Conservation (phyloP, 2,113 vertebrate species). For the Sisor rabdophorus region DNA sequence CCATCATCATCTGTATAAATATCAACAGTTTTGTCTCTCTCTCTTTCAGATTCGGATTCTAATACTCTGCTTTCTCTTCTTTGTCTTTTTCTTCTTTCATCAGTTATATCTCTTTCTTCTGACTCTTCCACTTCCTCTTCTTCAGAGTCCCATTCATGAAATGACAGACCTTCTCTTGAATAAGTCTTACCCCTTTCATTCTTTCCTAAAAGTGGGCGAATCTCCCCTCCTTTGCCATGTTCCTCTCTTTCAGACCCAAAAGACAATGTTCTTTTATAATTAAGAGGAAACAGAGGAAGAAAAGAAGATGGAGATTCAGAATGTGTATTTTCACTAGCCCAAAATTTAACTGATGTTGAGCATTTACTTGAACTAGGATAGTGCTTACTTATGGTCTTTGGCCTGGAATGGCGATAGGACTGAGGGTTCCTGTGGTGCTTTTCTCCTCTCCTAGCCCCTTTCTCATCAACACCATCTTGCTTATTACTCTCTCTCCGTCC, state of each 20-base stretch:
- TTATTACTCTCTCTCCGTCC: slow-evolving; percentile 62
- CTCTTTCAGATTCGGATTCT: slow-evolving; percentile 69
- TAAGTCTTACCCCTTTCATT: slow-evolving; percentile 57
- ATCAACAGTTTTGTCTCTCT: slow-evolving; percentile 66
- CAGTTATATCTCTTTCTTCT: slow-evolving; percentile 54
- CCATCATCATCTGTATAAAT: slow-evolving; percentile 74
- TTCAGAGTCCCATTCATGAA: slow-evolving; percentile 72
- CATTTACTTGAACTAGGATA: slow-evolving; percentile 58
- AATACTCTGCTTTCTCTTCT: slow-evolving; percentile 56
- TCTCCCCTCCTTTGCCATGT: slow-evolving; percentile 65
- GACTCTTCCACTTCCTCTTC: slow-evolving; percentile 51
- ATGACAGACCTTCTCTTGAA: slow-evolving; percentile 66
- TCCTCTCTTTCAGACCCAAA: slow-evolving; percentile 66
- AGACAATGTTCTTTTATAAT: slow-evolving; percentile 68
- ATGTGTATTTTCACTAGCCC: slow-evolving; percentile 61
- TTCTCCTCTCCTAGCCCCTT: slow-evolving; percentile 61
- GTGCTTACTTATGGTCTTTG: slow-evolving; percentile 43
- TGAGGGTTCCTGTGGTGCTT: slow-evolving; percentile 52
- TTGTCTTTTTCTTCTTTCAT: slow-evolving; percentile 52
- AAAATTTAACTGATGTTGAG: slow-evolving; percentile 70
- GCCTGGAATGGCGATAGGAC: slow-evolving; percentile 58
- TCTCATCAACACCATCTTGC: slow-evolving; percentile 62
- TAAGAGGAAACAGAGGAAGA: slow-evolving; percentile 68
- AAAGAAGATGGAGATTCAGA: slow-evolving; percentile 64
- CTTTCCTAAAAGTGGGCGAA: slow-evolving; percentile 63